Base-by-base conservation (phyloP, 2,888 invertebrate species). In the Rugalucina vietnamica region DNA sequence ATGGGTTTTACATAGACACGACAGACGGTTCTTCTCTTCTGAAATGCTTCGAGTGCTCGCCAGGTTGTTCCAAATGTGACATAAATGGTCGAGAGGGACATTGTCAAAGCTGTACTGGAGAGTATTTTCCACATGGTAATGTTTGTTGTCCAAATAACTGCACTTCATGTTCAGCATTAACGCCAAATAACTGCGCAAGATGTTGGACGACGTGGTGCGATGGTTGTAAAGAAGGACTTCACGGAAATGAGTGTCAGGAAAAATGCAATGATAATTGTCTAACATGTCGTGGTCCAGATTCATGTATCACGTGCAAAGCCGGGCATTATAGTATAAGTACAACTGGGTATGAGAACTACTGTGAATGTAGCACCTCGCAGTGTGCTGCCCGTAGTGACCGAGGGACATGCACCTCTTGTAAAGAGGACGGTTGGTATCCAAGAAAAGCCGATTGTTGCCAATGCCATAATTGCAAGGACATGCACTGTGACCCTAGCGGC, bases 281-380 rank as follows among this genome's bases (percentile, higher is more conserved):
- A 12, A 54, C 54, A 24, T 54, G 54, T 54, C 4, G n/a, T n/a
- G n/a, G 54, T 21, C n/a, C 43, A 12, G 43, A n/a, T 54, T 54
- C 54, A 5, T 54, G 54, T 21, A 54, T 5, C 12, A 54, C 54
- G 4, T 54, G 54, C n/a, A 54, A 54, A n/a, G 21, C 54, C 12
- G 54, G n/a, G 8, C 54, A 54, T 54, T 54, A 54, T 24, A 54
- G 54, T 54, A 21, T 54, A n/a, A 54, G 54, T 54, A 54, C 12
- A 54, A n/a, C 12, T 54, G 8, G 21, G 5, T 5, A 54, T 54
- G 54, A 54, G 54, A 54, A 54, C n/a, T 54, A 12, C n/a, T 54
- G 54, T 54, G 54, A 54, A 21, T 54, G 54, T 54, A 54, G 54
- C 54, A 54, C n/a, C n/a, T 54, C 54, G n/a, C 54, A 54, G 54